phyloP scores from a whole-genome alignment of 64 coral and sea anemone species.

The Anthopleura sola region DNA sequence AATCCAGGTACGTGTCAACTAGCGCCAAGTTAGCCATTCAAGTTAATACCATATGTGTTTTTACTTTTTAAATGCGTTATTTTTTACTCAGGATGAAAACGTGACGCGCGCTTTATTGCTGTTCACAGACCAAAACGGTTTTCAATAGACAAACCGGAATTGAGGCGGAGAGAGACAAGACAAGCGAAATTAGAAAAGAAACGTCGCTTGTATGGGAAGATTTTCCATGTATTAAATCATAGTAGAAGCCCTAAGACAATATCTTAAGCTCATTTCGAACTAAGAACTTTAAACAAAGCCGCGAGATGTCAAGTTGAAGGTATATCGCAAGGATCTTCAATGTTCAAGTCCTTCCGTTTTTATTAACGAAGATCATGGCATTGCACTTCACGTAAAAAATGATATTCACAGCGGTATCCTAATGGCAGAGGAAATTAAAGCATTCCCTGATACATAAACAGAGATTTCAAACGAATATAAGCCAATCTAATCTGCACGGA shows the following conservation, averaged over 20 bases:
- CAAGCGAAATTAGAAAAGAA: not conserved
- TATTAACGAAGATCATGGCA: conserved; percentile 53
- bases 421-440: conserved; percentile 49
- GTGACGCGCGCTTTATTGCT: not conserved
- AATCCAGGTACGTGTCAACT: conserved; percentile 78
- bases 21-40: not conserved
- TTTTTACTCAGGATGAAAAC: not conserved
- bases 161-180: not conserved
- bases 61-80: not conserved
- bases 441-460: conserved; percentile 52
- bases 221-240: not conserved
- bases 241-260: not conserved
- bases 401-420: conserved; percentile 18
- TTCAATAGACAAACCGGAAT: not conserved
- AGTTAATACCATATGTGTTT: not conserved
- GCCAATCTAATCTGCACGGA: conserved; percentile 7
- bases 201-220: not conserved
- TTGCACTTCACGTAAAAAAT: conserved; percentile 27
- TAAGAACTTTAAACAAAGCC: conserved; percentile 21
- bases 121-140: not conserved
- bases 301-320: not conserved
- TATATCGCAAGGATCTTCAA: conserved; percentile 6
- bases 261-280: conserved; percentile 5
- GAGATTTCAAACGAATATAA: conserved; percentile 29
- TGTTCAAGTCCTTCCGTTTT: conserved; percentile 26